phyloP scores from a whole-genome alignment of 2,888 invertebrate species.

The Drosophila macrospina region DNA sequence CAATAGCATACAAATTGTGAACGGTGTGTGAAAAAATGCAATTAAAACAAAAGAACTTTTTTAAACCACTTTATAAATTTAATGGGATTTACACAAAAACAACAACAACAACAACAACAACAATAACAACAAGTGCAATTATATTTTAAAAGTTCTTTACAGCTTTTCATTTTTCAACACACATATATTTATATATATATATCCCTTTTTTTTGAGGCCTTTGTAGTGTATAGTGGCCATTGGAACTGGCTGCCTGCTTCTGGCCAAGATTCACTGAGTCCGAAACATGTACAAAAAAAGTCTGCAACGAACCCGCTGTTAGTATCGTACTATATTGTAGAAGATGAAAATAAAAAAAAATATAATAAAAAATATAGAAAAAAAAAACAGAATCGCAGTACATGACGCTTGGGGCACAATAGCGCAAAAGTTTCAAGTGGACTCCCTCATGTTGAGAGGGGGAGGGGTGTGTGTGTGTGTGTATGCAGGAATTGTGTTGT shows the following conservation, averaged over 20 bases:
- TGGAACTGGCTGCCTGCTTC: slow-evolving; percentile 42
- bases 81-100: slow-evolving; percentile 62
- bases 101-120: neutral
- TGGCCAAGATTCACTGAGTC: slow-evolving; percentile 69
- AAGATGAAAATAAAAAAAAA: neutral
- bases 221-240: slow-evolving; percentile 30
- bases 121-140: slow-evolving; percentile 65
- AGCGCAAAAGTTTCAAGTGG: slow-evolving; percentile 78
- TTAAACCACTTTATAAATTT: slow-evolving; percentile 68
- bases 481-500: too few relatives aligned
- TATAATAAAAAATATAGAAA: slow-evolving; percentile 4
- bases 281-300: slow-evolving; percentile 55
- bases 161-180: slow-evolving; percentile 36
- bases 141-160: slow-evolving; percentile 74
- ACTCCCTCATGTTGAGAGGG: slow-evolving; percentile 43
- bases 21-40: neutral
- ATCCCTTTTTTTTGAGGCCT: slow-evolving; percentile 10
- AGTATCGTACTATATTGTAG: slow-evolving; percentile 18
- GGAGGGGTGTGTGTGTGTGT: too few relatives aligned
- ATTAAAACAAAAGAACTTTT: slow-evolving; percentile 11
- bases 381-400: slow-evolving; percentile 40
- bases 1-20: slow-evolving; percentile 44
- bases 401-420: slow-evolving; percentile 70
- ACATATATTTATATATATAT: slow-evolving; percentile 4
- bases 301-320: slow-evolving; percentile 39